Evolutionary conservation across 2,113 vertebrate genomes (phyloP).

Genomic region (Xenopus laevis): DNA sequence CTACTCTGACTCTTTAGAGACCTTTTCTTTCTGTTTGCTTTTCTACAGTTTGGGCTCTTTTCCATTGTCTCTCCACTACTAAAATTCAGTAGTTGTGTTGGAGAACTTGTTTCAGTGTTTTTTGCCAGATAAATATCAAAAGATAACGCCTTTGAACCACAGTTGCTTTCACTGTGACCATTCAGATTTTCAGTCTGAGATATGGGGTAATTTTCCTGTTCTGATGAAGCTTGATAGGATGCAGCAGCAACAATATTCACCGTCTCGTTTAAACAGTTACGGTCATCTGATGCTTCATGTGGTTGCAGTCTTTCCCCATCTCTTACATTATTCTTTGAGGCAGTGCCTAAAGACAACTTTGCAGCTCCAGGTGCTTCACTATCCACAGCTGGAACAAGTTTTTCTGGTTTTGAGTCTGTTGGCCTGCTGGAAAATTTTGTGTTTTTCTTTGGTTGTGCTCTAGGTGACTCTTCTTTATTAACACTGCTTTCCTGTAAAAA

Average conservation of each 20-base stretch:
- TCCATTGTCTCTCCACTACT: slow-evolving; percentile 64
- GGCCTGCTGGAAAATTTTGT: slow-evolving; percentile 13
- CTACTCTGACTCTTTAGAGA: slow-evolving; percentile 60
- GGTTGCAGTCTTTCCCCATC: neutral
- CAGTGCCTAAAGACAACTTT: neutral
- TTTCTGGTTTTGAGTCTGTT: slow-evolving; percentile 24
- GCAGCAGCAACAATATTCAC: neutral
- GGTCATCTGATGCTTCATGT: neutral
- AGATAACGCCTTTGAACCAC: slow-evolving; percentile 59
- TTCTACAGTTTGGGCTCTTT: slow-evolving; percentile 59
- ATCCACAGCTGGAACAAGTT: slow-evolving; percentile 3
- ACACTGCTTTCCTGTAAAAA: slow-evolving; percentile 17
- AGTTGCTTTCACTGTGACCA: slow-evolving; percentile 46
- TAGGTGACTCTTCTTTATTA: slow-evolving; percentile 27
- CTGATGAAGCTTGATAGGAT: neutral
- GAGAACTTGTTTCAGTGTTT: slow-evolving; percentile 51
- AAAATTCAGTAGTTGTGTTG: slow-evolving; percentile 42
- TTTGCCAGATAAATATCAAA: slow-evolving; percentile 73
- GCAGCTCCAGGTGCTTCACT: neutral
- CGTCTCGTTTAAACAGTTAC: neutral
- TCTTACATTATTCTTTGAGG: neutral
- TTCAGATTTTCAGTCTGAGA: slow-evolving; percentile 45
- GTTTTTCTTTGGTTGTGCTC: slow-evolving; percentile 14
- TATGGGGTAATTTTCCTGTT: slow-evolving; percentile 6
- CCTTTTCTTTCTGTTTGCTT: slow-evolving; percentile 60